A percentile compares a stretch with the other conserved stretches of the same genome.
Evolutionary conservation across 2,797 vertebrate species (phyloP).

Genomic region (Bucorvus abyssinicus): DNA sequence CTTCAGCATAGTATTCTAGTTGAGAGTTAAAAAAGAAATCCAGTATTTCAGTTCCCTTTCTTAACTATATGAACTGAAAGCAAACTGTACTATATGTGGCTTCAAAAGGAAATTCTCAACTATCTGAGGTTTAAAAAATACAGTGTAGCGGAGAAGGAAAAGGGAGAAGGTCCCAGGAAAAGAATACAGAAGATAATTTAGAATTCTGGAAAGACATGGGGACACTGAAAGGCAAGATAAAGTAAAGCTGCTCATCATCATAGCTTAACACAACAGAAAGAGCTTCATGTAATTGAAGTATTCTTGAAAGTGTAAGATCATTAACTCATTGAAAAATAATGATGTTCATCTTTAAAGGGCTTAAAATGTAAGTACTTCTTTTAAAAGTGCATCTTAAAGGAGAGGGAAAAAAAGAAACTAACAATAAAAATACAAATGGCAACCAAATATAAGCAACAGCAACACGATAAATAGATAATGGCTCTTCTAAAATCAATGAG

Average conservation of each 20-base stretch:
- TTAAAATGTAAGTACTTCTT: background rate
- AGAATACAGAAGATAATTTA: background rate
- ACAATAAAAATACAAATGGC: background rate
- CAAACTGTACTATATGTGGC: background rate
- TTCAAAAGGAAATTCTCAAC: constrained; percentile 8
- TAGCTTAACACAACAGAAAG: background rate
- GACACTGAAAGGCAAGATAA: background rate
- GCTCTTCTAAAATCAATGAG: background rate
- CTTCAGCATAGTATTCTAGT: background rate
- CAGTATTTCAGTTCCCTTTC: constrained; percentile 14
- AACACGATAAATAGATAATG: background rate
- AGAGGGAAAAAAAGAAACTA: background rate
- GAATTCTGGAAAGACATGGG: background rate
- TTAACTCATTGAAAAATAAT: background rate
- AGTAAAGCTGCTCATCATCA: background rate
- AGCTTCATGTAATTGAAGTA: background rate
- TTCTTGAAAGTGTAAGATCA: background rate
- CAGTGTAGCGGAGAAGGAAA: background rate
- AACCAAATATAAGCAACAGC: background rate
- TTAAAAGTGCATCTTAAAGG: background rate
- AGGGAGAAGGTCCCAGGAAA: background rate
- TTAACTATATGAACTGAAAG: background rate
- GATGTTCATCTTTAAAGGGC: background rate
- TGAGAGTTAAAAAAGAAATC: constrained; percentile 26
- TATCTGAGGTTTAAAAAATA: background rate